A percentile compares a stretch with the other conserved stretches of the same genome.
Evolutionary conservation across 2,888 invertebrate species (phyloP).

Genomic region (Sepiola atlantica): DNA sequence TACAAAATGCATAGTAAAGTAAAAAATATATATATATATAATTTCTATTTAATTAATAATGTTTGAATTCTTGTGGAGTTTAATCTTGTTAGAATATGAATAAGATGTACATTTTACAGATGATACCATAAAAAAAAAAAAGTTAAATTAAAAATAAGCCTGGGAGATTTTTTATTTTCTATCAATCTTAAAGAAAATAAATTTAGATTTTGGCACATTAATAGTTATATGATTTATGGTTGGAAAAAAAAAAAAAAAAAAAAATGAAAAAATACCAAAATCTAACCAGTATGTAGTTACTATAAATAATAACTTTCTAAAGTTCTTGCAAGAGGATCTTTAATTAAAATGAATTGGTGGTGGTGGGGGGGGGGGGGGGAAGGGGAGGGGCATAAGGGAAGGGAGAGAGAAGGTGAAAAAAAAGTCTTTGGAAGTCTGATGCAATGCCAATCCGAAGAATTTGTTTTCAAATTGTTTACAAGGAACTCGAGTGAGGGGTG

Average conservation of each 20-base stretch:
- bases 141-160: not conserved
- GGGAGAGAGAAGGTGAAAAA: not conserved
- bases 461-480: too few species aligned
- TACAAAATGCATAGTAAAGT: not conserved
- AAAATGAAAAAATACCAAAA: not conserved
- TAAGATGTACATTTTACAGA: not conserved
- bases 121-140: not conserved
- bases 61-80: not conserved
- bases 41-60: not conserved
- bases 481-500: too few species aligned
- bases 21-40: not conserved
- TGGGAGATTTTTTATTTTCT: not conserved
- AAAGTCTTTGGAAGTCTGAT: not conserved
- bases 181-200: not conserved
- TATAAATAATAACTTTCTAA: too few species aligned
- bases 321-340: too few species aligned
- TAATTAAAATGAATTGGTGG: too few species aligned
- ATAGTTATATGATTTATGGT: not conserved
- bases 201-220: not conserved
- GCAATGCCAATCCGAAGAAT: too few species aligned
- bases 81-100: not conserved
- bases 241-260: not conserved
- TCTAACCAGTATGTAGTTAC: too few species aligned
- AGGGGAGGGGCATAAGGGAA: not conserved
- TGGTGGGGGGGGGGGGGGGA: too few species aligned